A percentile compares a stretch with the other conserved stretches of the same genome.
These are phyloP conservation scores for Papilio helenus DNA, from an alignment of 1,140 invertebrate species.

Conservation along the genomic window DNA sequence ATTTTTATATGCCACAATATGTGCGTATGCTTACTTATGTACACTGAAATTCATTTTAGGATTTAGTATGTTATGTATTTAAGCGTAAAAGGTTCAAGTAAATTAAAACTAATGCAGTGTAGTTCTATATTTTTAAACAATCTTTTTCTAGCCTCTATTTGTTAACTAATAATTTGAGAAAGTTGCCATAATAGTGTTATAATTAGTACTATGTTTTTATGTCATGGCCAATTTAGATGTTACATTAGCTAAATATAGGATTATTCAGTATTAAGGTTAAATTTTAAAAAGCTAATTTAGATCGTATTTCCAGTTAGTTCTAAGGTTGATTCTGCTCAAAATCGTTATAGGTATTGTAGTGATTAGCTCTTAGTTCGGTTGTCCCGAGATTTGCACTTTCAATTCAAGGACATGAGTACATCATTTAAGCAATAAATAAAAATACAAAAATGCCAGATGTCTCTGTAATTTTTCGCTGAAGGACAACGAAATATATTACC, in stretches of 20 bases:
- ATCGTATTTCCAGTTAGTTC: neutral
- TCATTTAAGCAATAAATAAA: neutral
- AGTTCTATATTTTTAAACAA: neutral
- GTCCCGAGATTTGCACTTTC: neutral
- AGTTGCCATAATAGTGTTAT: neutral
- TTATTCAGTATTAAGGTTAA: neutral
- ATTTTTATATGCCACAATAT: neutral
- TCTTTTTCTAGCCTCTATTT: constrained; percentile 1
- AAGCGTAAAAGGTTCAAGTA: neutral
- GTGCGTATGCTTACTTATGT: neutral
- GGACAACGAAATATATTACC: neutral
- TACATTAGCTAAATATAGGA: neutral
- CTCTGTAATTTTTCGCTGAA: neutral
- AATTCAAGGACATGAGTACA: neutral
- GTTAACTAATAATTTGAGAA: neutral
- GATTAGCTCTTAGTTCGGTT: neutral
- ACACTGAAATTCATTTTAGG: neutral
- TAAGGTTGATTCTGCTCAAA: constrained; percentile 1
- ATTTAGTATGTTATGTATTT: neutral
- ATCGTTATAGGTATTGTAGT: neutral
- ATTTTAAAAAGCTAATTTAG: constrained; percentile 1
- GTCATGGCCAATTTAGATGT: neutral
- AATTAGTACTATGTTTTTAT: neutral
- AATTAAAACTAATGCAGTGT: neutral
- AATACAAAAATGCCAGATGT: neutral